Conservation (phyloP, 2,797 vertebrate genomes). For the Coregonus ussuriensis region DNA sequence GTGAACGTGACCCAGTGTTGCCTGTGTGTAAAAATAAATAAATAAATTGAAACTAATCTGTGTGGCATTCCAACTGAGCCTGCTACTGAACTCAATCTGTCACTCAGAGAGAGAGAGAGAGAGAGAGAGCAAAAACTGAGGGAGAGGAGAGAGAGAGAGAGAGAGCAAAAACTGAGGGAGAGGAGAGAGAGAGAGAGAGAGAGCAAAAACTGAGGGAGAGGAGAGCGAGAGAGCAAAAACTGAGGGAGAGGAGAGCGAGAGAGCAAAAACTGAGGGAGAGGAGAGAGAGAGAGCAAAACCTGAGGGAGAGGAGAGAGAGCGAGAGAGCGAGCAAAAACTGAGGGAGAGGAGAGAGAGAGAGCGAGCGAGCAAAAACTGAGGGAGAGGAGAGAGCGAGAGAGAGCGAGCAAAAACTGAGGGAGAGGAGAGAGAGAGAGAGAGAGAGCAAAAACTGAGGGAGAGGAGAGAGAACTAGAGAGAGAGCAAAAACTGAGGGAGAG, state of each 20-base stretch:
- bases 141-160: not conserved
- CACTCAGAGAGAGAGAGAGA: constrained; percentile 52
- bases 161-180: too few species aligned
- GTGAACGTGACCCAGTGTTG: not conserved
- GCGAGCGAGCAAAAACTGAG: not conserved
- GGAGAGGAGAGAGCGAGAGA: not conserved
- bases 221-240: constrained; percentile 3
- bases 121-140: not conserved
- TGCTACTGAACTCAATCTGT: constrained; percentile 73
- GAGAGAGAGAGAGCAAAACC: not conserved
- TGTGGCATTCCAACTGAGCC: constrained; percentile 65
- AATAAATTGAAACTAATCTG: constrained; percentile 21
- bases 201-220: not conserved
- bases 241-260: not conserved
- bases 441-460: too few species aligned
- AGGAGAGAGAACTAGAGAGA: constrained; percentile 2
- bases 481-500: not conserved
- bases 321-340: not conserved
- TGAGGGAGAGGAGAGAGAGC: too few species aligned
- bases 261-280: not conserved
- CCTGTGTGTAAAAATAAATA: not conserved
- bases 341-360: not conserved
- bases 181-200: too few species aligned
- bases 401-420: not conserved
- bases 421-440: not conserved